Conservation (phyloP, 2,113 vertebrate genomes). For the Scalopus aquaticus region DNA sequence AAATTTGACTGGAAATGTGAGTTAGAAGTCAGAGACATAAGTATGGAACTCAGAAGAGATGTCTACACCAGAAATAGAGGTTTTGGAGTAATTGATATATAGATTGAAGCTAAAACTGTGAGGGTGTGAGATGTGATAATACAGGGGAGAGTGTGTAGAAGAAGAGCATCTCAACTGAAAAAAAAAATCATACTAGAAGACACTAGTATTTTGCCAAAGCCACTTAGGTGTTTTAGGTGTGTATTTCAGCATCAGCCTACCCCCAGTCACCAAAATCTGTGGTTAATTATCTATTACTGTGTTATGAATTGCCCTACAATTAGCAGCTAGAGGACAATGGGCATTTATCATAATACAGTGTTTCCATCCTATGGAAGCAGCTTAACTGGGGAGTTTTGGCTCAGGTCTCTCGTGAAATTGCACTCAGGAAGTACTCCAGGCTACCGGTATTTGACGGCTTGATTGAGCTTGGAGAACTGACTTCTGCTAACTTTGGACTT, state of each 20-base stretch:
- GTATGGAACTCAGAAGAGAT: neutral
- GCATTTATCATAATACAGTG: neutral
- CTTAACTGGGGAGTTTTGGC: neutral
- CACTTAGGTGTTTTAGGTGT: neutral
- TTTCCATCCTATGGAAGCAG: neutral
- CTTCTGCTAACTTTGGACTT: neutral
- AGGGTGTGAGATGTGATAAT: neutral
- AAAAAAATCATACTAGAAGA: neutral
- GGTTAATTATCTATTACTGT: neutral
- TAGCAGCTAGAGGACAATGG: neutral
- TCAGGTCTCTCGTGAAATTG: neutral
- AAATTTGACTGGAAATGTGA: neutral
- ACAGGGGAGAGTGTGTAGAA: neutral
- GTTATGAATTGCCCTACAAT: neutral
- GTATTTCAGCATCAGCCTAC: neutral
- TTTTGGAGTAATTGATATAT: neutral
- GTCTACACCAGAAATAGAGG: neutral
- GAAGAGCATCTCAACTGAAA: neutral
- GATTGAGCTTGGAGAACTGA: neutral
- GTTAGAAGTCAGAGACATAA: neutral
- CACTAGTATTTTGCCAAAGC: neutral
- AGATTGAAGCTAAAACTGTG: neutral
- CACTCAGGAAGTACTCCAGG: neutral
- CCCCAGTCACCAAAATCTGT: neutral
- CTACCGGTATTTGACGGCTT: neutral